These are phyloP conservation scores for Tyto alba DNA, from an alignment of 2,113 vertebrate species.

Conservation along the genomic window DNA sequence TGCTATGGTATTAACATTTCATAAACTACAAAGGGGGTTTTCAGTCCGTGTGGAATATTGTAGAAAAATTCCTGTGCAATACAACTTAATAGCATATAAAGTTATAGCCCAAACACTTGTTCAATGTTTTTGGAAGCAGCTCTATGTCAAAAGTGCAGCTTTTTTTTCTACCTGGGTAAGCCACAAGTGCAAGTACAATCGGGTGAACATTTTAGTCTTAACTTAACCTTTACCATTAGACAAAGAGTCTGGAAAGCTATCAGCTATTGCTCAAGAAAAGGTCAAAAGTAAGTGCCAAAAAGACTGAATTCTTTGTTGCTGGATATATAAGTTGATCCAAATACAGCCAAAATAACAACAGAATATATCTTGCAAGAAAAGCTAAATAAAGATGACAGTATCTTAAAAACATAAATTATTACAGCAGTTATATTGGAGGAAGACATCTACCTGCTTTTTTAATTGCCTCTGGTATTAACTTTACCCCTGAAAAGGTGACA, in stretches of 20 bases:
- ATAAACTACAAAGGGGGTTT: conserved; percentile 47
- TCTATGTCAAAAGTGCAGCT: background rate
- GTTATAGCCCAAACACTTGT: conserved; percentile 9
- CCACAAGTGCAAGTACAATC: conserved; percentile 3
- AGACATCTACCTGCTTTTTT: background rate
- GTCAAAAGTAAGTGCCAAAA: conserved; percentile 19
- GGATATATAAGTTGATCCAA: background rate
- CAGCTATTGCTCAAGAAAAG: conserved; percentile 26
- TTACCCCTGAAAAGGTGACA: background rate
- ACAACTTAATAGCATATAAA: conserved; percentile 20
- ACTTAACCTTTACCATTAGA: background rate
- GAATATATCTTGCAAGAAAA: background rate
- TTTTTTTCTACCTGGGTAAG: background rate
- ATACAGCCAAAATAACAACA: background rate
- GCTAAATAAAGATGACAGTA: background rate
- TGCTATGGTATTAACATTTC: conserved; percentile 53
- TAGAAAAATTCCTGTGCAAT: conserved; percentile 16
- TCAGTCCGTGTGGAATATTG: conserved; percentile 11
- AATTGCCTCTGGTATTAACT: background rate
- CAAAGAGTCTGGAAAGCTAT: background rate
- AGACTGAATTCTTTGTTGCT: background rate
- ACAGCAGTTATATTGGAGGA: background rate
- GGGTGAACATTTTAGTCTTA: conserved; percentile 18
- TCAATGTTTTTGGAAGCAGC: background rate
- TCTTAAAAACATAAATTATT: background rate